These are phyloP conservation scores for Egretta garzetta DNA, from an alignment of 2,113 vertebrate genomes.

Conservation along the genomic window DNA sequence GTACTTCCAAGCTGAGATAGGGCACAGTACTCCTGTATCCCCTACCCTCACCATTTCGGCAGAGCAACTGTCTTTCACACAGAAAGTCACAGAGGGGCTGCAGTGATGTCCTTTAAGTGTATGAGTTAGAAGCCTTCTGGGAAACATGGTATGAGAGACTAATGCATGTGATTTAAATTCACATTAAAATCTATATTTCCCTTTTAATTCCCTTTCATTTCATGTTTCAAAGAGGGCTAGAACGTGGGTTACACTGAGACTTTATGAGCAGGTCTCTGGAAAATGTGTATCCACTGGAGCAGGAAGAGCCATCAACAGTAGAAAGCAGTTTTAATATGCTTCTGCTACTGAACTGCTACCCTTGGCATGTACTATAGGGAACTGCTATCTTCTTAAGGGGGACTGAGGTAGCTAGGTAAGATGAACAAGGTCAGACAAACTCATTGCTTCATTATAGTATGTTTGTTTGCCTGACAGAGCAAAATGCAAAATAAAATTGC, in stretches of 20 bases:
- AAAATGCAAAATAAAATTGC: not conserved
- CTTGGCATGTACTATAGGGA: not conserved
- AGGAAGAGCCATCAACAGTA: not conserved
- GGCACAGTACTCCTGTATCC: not conserved
- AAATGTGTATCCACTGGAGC: not conserved
- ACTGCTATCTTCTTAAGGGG: not conserved
- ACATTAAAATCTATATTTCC: not conserved
- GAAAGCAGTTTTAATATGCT: not conserved
- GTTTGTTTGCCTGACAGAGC: not conserved
- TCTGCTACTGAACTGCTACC: not conserved
- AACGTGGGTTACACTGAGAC: not conserved
- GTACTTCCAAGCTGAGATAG: not conserved
- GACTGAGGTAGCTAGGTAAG: not conserved
- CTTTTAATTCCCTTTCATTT: not conserved
- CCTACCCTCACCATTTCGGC: not conserved
- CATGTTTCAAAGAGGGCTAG: not conserved
- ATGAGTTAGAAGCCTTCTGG: not conserved
- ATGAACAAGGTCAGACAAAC: not conserved
- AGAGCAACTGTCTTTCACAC: not conserved
- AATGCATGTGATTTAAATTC: not conserved
- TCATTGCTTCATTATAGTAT: not conserved
- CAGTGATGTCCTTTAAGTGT: not conserved
- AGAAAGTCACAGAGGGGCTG: not conserved
- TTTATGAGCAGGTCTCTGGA: not conserved
- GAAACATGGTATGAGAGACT: not conserved